Percentiles rank a stretch among this genome's conserved stretches.
Conservation (phyloP, 2,113 vertebrate genomes). For the Enhydra lutris region DNA sequence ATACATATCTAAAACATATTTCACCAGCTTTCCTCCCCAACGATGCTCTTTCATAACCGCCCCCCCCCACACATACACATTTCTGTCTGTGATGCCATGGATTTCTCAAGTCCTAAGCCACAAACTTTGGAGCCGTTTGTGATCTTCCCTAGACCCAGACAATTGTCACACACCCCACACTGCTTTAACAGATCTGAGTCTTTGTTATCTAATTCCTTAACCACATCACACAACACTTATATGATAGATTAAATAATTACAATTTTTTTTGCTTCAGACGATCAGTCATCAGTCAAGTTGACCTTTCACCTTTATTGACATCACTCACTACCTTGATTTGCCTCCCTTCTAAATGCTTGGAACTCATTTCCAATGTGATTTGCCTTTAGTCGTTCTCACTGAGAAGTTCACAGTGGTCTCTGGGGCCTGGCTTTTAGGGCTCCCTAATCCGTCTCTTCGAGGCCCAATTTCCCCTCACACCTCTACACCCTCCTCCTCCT, state of each 20-base stretch:
- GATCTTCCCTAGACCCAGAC: not conserved
- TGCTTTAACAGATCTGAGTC: not conserved
- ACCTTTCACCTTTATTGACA: not conserved
- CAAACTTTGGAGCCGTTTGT: not conserved
- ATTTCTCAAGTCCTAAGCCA: not conserved
- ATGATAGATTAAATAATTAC: not conserved
- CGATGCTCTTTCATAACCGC: not conserved
- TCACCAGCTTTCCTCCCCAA: not conserved
- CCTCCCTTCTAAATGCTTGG: not conserved
- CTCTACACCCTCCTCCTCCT: not conserved
- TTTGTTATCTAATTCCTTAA: not conserved
- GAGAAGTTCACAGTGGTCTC: not conserved
- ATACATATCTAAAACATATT: not conserved
- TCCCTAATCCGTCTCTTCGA: not conserved
- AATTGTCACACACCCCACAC: not conserved
- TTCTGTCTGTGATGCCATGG: not conserved
- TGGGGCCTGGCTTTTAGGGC: not conserved
- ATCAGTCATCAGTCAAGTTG: not conserved
- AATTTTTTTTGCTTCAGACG: not conserved
- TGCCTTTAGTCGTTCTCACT: not conserved
- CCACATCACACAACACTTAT: not conserved
- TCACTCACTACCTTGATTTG: not conserved
- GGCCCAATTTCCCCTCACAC: not conserved
- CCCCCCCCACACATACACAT: not conserved
- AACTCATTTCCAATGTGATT: not conserved